Evolutionary conservation across 2,113 vertebrate genomes (phyloP).

Genomic region (Terrapene triunguis): DNA sequence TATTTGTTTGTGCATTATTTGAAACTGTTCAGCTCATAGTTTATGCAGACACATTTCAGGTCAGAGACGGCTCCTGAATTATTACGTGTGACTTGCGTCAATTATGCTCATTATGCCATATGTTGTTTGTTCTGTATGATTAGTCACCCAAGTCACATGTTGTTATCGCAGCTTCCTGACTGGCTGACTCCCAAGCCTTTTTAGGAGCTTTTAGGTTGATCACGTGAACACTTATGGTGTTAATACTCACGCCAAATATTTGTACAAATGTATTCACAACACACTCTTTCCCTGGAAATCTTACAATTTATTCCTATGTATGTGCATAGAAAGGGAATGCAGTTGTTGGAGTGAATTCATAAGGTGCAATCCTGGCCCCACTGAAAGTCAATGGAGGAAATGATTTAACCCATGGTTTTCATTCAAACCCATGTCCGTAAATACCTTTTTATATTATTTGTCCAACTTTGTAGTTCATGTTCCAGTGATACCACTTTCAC

Average conservation of each 20-base stretch:
- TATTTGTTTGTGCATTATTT: background rate
- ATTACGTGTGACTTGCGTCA: background rate
- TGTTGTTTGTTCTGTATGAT: background rate
- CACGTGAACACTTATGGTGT: slow-evolving; percentile 15
- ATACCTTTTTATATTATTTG: slow-evolving; percentile 6
- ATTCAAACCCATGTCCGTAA: background rate
- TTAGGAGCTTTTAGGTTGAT: slow-evolving; percentile 1
- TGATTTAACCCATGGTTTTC: background rate
- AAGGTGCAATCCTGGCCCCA: slow-evolving; percentile 50
- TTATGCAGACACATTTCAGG: slow-evolving; percentile 2
- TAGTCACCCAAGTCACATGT: background rate
- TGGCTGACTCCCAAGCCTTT: background rate
- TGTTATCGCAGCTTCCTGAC: slow-evolving; percentile 26
- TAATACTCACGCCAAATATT: slow-evolving; percentile 52
- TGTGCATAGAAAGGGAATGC: slow-evolving; percentile 60
- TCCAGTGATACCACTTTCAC: background rate
- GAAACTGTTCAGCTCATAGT: background rate
- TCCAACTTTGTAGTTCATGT: background rate
- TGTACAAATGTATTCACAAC: slow-evolving; percentile 4
- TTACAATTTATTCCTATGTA: slow-evolving; percentile 71
- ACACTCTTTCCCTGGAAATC: slow-evolving; percentile 64
- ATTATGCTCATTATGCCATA: background rate
- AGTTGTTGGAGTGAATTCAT: slow-evolving; percentile 54
- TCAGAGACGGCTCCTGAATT: background rate
- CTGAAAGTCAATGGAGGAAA: slow-evolving; percentile 25